Base-by-base conservation (phyloP, 2,113 vertebrate genomes). In the Mormoops blainvillei region DNA sequence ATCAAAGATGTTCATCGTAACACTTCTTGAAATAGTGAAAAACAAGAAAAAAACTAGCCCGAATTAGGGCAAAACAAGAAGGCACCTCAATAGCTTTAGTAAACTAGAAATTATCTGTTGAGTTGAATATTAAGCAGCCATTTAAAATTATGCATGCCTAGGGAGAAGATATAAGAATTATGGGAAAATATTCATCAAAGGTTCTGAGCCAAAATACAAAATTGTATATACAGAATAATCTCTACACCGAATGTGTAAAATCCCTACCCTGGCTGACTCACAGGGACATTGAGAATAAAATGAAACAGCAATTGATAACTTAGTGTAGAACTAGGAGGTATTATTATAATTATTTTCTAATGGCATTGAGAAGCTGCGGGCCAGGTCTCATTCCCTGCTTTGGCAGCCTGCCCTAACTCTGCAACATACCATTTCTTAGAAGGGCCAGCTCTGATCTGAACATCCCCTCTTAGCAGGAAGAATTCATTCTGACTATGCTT, bases 341-440 rank as follows among this genome's bases (percentile, higher is more conserved):
- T 82, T 68, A 83, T 83, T 68, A 31, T 63, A 54, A 56, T 70
- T 76, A 45, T 63, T 81, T 71, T 85, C 50, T 50, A 85, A 61
- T 5, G 36, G 24, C 31, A 56, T 52, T n/a, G 61, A 94, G 61
- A 89, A 96, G 95, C 87, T 61, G 61, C 94, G 92, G 85, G 84
- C 74, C 22, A 63, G 85, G 74, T 38, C 87, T 89, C 87, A 45
- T 67, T 41, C 78, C 22, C 54, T 65, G 36, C 31, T 52, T 58
- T 92, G 95, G 85, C 84, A 87, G 38, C 24, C 67, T 43, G 88
- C 95, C 73, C 80, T 92, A 38, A 71, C 71, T 80, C 92, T 87
- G 58, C 48, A 86, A 52, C 43, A 48, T 12, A 86, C 48, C 63
- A 58, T 87, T 94, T 94, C 84, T 88, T 86, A 87, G 84, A 92